Base-by-base conservation (phyloP, 2,113 vertebrate genomes). In the Laticauda laticaudata region DNA sequence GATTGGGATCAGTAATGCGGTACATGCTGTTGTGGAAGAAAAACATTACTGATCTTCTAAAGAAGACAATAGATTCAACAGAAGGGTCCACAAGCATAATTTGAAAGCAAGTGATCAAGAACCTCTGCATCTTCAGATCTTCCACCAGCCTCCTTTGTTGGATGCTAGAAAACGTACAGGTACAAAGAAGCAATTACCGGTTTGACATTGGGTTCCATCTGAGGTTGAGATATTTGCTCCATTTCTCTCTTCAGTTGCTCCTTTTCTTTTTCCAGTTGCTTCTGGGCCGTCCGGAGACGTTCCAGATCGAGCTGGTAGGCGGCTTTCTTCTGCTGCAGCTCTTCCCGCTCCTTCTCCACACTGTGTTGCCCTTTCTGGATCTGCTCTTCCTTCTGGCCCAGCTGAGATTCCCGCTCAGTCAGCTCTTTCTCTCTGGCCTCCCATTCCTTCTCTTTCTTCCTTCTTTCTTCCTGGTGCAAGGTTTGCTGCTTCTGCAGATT, bases 251-350 rank as follows among this genome's bases (percentile, higher is more conserved):
- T 97, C 90, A 99, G 91, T 43, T 98, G 98, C 86, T 98, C 98
- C 94, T 96, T 97, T 90, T 99, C 99, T 39, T 97, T 97, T 94
- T 99, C 99, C 95, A 99, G 97, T 96, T 98, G 99, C 95, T 97
- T 98, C 98, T 99, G 99, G 0, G 98, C 97, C 0, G 98, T 93
- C 6, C 98, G 97, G 89, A 99, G 98, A 75, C 98, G 94, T 97
- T 99, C 99, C 97, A 99, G 96, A 89, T 99, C 98, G 0, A 92
- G 95, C 96, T 99, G 98, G 97, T 99, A 99, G 89, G 98, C 94
- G 1, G 97, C 97, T 94, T 98, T 99, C 96, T 89, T 97, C 85
- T 93, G 91, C 96, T 97, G 98, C 56, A 99, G 97, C 93, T 97
- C 98, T 20, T 98, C 97, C 0, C 90, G 95, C 26, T 98, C 98